Evolutionary conservation across 2,888 invertebrate genomes (phyloP), one percentile per base, ranked within the genome.

Genomic region (Zeuzera pyrina): DNA sequence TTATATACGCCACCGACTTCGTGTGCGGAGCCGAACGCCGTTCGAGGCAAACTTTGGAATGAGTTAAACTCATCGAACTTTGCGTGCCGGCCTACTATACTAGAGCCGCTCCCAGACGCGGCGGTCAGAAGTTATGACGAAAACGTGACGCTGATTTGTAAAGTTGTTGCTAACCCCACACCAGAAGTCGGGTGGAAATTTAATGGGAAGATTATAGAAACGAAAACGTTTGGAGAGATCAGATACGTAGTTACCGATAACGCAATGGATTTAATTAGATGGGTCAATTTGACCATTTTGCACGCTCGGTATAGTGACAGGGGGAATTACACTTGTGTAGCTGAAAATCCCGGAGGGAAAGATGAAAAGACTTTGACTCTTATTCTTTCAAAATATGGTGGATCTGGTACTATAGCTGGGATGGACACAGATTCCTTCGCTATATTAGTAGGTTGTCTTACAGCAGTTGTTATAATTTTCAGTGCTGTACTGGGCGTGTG

Each of bases 21-120:
- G 28, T 93, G 94, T 57, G 83, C 86, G 1, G 88, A 89, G 38
- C 95, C 95, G 0, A 53, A 78, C 2, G 76, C 86, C 38, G 70
- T 95, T 15, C 79, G 83, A 8, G 89, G 88, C 12, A 88, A 89
- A 63, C 85, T 88, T 53, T 95, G 95, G 95, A 88, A 87, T 46
- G 89, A 91, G 47, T 79, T 90, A 47, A 84, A 85, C 47, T 85
- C 88, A 29, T 87, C 90, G 27, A 88, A 92, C 55, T 95, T 95
- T 55, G 95, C 95, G 22, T 95, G 95, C 60, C 86, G 88, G 36
- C 95, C 95, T 15, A 87, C 88, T 41, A 92, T 95, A 44, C 67
- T 89, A 24, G 88, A 88, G 49, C 90, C 90, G 2, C 62, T 85
- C 8, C 76, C 84, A 19, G 72, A 84, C 49, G 85, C 87, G 23